phyloP scores from a whole-genome alignment of 2,888 invertebrate genomes.

The Eustalomyia histrio region DNA sequence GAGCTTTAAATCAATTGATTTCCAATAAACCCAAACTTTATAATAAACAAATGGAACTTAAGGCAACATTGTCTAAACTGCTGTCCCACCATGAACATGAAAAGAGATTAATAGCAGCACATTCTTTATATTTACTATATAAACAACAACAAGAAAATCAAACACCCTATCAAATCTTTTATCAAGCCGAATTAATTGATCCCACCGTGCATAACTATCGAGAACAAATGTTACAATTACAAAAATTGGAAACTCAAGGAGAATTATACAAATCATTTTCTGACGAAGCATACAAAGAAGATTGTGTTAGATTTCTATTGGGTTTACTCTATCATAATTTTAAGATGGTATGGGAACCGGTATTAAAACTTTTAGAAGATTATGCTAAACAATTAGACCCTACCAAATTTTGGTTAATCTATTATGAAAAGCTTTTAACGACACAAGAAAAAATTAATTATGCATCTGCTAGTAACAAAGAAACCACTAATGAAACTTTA shows the following conservation, averaged over 20 bases:
- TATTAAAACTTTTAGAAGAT: conserved; percentile 86
- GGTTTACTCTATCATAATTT: conserved; percentile 93
- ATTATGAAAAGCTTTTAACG: conserved; percentile 82
- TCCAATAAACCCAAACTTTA: conserved; percentile 79
- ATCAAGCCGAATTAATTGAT: conserved; percentile 85
- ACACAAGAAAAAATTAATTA: conserved; percentile 76
- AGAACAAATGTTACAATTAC: conserved; percentile 86
- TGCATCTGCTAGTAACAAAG: background rate
- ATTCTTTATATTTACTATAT: conserved; percentile 85
- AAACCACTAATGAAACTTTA: background rate
- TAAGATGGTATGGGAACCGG: conserved; percentile 92
- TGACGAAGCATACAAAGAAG: conserved; percentile 82
- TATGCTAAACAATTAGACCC: conserved; percentile 84
- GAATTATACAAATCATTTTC: conserved; percentile 80
- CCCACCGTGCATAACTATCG: conserved; percentile 90
- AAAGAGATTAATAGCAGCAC: conserved; percentile 85
- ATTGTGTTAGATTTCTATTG: conserved; percentile 88
- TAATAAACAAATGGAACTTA: conserved; percentile 66
- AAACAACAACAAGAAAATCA: conserved; percentile 20
- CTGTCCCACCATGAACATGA: conserved; percentile 81
- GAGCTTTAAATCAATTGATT: conserved; percentile 75
- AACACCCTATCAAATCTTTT: conserved; percentile 84
- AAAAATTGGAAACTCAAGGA: conserved; percentile 85
- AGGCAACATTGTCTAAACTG: background rate
- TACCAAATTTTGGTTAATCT: conserved; percentile 87